phyloP scores from a whole-genome alignment of 2,888 invertebrate species.

The Frankliniella fusca region DNA sequence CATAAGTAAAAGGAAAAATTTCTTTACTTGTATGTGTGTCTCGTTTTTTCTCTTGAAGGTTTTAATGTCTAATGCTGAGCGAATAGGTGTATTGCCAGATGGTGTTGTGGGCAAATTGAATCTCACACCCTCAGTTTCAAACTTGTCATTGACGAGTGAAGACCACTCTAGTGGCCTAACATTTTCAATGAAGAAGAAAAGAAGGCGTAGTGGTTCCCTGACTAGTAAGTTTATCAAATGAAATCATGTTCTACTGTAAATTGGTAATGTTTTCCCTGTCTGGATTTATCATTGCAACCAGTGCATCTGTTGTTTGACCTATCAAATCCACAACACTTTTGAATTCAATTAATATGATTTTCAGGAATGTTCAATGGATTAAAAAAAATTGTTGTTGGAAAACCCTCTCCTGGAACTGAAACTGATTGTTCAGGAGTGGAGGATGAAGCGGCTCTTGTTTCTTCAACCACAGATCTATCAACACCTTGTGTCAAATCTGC shows the following conservation, averaged over 20 bases:
- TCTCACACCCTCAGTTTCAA: conserved; percentile 27
- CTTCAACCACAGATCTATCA: conserved; percentile 29
- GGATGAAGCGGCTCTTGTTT: conserved; percentile 48
- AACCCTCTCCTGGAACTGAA: conserved; percentile 46
- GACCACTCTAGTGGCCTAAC: background rate
- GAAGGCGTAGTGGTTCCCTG: conserved; percentile 79
- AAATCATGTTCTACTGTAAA: too few species aligned
- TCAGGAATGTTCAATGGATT: conserved; percentile 72
- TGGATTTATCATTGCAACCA: background rate
- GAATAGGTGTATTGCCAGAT: conserved; percentile 69
- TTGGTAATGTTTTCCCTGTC: conserved; percentile 29
- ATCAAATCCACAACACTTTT: too few species aligned
- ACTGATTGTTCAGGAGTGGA: conserved; percentile 40
- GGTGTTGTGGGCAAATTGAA: conserved; percentile 50
- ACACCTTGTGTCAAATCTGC: conserved; percentile 60
- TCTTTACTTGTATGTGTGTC: background rate
- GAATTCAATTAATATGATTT: conserved; percentile 23
- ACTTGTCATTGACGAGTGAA: background rate
- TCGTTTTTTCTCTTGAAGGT: conserved; percentile 51
- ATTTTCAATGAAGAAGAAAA: conserved; percentile 60
- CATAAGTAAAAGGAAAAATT: too few species aligned
- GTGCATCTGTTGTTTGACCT: background rate
- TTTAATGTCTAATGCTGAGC: conserved; percentile 70
- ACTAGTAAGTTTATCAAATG: conserved; percentile 62
- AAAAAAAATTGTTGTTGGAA: conserved; percentile 70